Base-by-base conservation (phyloP, 2,888 invertebrate species). In the Erpobdella octoculata region DNA sequence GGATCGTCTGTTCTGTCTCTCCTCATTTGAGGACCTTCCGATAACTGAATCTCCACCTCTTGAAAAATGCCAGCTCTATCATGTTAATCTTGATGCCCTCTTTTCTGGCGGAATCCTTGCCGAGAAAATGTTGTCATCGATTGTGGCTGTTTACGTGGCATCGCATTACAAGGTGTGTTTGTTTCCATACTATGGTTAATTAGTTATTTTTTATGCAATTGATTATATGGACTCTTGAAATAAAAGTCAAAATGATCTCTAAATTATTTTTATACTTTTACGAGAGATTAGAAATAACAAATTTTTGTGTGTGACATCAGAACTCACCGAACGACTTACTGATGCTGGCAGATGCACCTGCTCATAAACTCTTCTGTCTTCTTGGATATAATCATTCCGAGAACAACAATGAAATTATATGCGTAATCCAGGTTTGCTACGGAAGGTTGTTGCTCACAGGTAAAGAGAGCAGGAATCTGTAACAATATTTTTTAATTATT, bases 271-370 rank as follows among this genome's bases (percentile, higher is more conserved):
- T 33, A 15, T 8, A 9, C 12, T n/a, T 72, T 21, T 15, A 53
- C n/a, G 18, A 12, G 21, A 18, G 73, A 74, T 18, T 33, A 41
- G 67, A 75, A 79, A 79, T 31, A 18, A n/a, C n/a, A n/a, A n/a
- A n/a, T n/a, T n/a, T n/a, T n/a, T n/a, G n/a, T n/a, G n/a, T n/a
- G 12, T n/a, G 46, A 33, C 31, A 35, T 62, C 83, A 91, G 89
- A 99, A 99, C 85, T 92, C 92, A 72, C 98, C 98, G 0, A 96
- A 99, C 84, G 98, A 99, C 86, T 86, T 98, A 58, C 96, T 97
- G 85, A 89, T 98, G 87, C 87, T 99, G 85, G 93, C 96, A 18
- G 98, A 98, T 84, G 97, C 97, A n/a, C 97, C 98, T 0, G 95
- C 95, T 0, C 98, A 99, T 85, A 92, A 94, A 82, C 84, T 98